Conservation (phyloP, 2,888 invertebrate species). For the Rhingia rostrata region DNA sequence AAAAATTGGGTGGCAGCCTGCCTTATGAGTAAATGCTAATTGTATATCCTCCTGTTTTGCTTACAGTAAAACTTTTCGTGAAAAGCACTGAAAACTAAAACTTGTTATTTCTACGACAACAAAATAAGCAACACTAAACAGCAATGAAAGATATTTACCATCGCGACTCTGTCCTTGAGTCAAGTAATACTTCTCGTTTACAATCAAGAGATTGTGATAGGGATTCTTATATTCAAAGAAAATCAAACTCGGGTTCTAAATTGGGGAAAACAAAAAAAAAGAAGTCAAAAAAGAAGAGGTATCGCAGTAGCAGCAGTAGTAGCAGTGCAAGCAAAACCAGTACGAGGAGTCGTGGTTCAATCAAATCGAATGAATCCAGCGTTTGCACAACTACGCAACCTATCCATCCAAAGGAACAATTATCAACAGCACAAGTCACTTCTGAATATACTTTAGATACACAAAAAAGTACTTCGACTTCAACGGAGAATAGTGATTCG, state of each 20-base stretch:
- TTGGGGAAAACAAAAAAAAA: conserved; percentile 77
- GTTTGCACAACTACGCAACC: conserved; percentile 75
- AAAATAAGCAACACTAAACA: too few species aligned
- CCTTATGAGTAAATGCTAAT: too few species aligned
- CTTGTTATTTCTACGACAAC: too few species aligned
- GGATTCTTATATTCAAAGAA: conserved; percentile 67
- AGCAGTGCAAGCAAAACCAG: conserved; percentile 76
- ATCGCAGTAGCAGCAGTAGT: conserved; percentile 79
- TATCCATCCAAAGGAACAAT: conserved; percentile 77
- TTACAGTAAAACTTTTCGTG: too few species aligned
- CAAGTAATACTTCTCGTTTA: conserved; percentile 50
- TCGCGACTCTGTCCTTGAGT: neutral
- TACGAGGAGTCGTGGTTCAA: conserved; percentile 76
- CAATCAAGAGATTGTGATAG: conserved; percentile 75
- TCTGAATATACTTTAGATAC: neutral
- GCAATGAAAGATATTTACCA: too few species aligned
- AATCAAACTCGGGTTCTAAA: conserved; percentile 76
- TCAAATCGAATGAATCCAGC: conserved; percentile 77
- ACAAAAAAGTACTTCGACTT: conserved; percentile 10
- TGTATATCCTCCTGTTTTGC: too few species aligned
- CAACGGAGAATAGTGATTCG: conserved; percentile 85
- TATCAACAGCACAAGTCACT: conserved; percentile 39
- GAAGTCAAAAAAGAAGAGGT: conserved; percentile 79
- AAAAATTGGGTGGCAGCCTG: too few species aligned
- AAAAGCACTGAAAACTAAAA: too few species aligned